Evolutionary conservation across 2,797 vertebrate species (phyloP).

Genomic region (Monodelphis domestica): DNA sequence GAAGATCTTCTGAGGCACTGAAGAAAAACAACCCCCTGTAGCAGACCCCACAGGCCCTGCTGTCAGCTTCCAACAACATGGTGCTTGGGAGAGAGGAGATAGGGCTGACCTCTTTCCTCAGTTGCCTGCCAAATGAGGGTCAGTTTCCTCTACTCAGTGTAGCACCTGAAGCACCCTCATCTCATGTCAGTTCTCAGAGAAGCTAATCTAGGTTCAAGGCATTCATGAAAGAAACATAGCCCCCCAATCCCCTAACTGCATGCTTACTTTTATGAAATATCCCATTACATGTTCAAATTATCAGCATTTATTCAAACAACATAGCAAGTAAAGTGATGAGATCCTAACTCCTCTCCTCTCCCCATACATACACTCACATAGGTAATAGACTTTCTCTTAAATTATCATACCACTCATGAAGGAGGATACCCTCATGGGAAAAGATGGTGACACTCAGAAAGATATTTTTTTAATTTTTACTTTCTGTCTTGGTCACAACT

Average conservation of each 20-base stretch:
- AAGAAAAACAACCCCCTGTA: neutral
- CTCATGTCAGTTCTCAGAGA: neutral
- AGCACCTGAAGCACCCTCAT: neutral
- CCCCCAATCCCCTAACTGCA: neutral
- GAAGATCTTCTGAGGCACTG: slow-evolving; percentile 10
- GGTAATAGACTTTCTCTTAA: neutral
- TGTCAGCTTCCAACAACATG: neutral
- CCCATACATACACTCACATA: neutral
- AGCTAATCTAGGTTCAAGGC: neutral
- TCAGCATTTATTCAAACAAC: neutral
- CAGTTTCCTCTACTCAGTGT: neutral
- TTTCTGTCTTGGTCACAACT: no score
- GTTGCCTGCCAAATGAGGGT: neutral
- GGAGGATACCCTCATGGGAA: neutral
- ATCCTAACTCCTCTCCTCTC: neutral
- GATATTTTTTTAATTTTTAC: no score
- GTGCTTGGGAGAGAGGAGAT: neutral
- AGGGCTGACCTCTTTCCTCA: neutral
- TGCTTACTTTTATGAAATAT: neutral
- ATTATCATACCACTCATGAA: neutral
- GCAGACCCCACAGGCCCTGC: neutral
- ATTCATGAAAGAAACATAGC: neutral
- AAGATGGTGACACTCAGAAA: neutral
- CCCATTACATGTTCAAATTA: neutral
- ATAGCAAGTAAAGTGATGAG: neutral